Evolutionary conservation across 2,113 vertebrate genomes (phyloP), one percentile per base, ranked within the genome.

Genomic region (Cyprinodon brontotheroides): DNA sequence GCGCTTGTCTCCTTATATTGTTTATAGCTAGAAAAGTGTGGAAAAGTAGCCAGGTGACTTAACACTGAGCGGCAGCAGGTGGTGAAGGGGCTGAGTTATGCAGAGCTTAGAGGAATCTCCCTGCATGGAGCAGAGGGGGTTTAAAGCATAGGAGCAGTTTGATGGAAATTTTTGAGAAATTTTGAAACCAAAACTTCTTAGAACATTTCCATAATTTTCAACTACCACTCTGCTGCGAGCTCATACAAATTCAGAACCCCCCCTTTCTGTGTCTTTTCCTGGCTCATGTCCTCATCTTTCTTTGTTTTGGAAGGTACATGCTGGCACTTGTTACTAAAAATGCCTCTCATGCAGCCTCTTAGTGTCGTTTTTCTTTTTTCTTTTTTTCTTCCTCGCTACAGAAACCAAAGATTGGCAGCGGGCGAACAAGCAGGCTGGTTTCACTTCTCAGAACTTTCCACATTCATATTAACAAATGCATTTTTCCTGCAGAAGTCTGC

Each of bases 281-380:
- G 74, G 47, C 81, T 80, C 70, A 36, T 8, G 3, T 86, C 81
- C 60, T 85, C 41, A 6, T 37, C 62, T 86, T 67, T 87, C 82
- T 87, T 87, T 88, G 79, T 88, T 88, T 92, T 91, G 78, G 81
- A 88, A 29, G 72, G 65, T 74, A 73, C 90, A 85, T 81, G 88
- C 90, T 79, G 62, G 80, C 82, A 89, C 86, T 84, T 78, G 90
- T 83, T 88, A 80, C 88, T 92, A 86, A 88, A 87, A 90, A 92
- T 87, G 78, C 83, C 85, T 87, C 75, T 78, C 80, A 20, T 87
- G 86, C 82, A 86, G 68, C 87, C 86, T 89, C 80, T 86, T 66
- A n/a, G 80, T 80, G 73, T 88, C 73, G 48, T 80, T 91, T 85
- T 87, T n/a, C 7, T 20, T 53, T 53, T 20, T 4, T 53, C 20